Evolutionary conservation across 1,140 invertebrate genomes (phyloP).

Genomic region (Ips nitidus): DNA sequence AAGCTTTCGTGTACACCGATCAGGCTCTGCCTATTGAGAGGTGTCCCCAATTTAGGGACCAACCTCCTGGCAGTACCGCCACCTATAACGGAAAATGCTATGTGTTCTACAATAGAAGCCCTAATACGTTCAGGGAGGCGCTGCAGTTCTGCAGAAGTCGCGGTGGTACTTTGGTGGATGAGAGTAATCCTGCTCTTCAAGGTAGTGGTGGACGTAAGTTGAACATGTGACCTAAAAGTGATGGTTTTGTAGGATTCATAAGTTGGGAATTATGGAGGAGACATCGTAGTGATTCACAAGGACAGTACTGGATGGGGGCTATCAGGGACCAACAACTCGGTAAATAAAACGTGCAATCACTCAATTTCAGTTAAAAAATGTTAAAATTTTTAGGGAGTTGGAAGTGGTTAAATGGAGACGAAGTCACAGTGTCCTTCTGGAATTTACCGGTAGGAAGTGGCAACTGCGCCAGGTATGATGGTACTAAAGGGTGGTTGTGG

Average conservation of each 20-base stretch:
- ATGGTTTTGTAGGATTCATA: slow-evolving; percentile 65
- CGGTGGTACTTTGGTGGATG: slow-evolving; percentile 81
- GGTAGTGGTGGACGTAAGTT: slow-evolving; percentile 45
- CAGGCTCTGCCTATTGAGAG: slow-evolving; percentile 91
- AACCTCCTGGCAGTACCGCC: slow-evolving; percentile 86
- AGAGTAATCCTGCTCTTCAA: slow-evolving; percentile 91
- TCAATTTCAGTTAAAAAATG: background rate
- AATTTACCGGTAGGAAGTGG: slow-evolving; percentile 80
- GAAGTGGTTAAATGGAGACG: slow-evolving; percentile 88
- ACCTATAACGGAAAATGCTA: slow-evolving; percentile 97
- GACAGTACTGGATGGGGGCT: slow-evolving; percentile 94
- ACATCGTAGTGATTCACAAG: slow-evolving; percentile 85
- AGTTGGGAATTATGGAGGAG: slow-evolving; percentile 92
- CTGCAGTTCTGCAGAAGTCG: slow-evolving; percentile 77
- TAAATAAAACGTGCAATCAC: slow-evolving; percentile 5
- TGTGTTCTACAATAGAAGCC: slow-evolving; percentile 90
- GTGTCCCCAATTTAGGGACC: slow-evolving; percentile 89
- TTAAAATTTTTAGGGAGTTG: slow-evolving; percentile 66
- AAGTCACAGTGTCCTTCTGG: slow-evolving; percentile 91
- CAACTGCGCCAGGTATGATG: slow-evolving; percentile 88
- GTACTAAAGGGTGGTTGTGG: slow-evolving; percentile 93
- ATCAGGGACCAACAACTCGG: slow-evolving; percentile 72
- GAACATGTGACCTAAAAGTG: background rate
- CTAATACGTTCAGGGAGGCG: slow-evolving; percentile 78
- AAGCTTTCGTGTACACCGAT: slow-evolving; percentile 94